These are phyloP conservation scores for Cuniculus paca DNA, from an alignment of 2,797 vertebrate genomes.

Conservation along the genomic window DNA sequence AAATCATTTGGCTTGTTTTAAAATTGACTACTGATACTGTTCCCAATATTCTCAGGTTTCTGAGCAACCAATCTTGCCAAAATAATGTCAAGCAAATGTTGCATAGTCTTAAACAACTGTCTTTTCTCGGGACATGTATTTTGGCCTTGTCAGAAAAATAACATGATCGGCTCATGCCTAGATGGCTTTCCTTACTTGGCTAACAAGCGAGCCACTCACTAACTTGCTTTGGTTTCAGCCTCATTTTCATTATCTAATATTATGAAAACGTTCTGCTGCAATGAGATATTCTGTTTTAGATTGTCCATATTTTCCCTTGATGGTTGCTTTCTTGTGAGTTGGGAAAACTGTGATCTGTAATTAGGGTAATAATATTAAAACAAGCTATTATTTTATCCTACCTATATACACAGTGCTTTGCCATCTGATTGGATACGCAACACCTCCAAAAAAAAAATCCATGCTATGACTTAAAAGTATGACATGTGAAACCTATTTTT, in stretches of 20 bases:
- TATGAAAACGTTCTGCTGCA: neutral
- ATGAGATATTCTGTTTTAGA: neutral
- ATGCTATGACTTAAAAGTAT: constrained; percentile 9
- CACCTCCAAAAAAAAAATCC: neutral
- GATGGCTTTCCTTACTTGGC: neutral
- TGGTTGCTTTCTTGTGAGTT: neutral
- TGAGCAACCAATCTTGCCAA: neutral
- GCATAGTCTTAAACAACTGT: neutral
- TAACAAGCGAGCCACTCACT: neutral
- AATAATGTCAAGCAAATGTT: neutral
- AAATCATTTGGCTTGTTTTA: neutral
- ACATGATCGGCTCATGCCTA: neutral
- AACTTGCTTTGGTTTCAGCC: neutral
- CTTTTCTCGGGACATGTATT: constrained; percentile 1
- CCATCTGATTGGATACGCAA: neutral
- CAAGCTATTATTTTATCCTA: neutral
- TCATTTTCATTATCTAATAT: constrained; percentile 17
- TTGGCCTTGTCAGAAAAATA: neutral
- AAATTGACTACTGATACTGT: neutral
- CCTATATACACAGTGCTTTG: neutral
- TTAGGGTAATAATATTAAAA: neutral
- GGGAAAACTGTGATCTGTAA: neutral
- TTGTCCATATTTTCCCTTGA: neutral
- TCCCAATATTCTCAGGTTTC: neutral
- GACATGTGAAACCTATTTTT: neutral